Percentiles rank a stretch among this genome's conserved stretches.
These are phyloP conservation scores for Phortica magna DNA, from an alignment of 2,888 invertebrate genomes.

Conservation along the genomic window DNA sequence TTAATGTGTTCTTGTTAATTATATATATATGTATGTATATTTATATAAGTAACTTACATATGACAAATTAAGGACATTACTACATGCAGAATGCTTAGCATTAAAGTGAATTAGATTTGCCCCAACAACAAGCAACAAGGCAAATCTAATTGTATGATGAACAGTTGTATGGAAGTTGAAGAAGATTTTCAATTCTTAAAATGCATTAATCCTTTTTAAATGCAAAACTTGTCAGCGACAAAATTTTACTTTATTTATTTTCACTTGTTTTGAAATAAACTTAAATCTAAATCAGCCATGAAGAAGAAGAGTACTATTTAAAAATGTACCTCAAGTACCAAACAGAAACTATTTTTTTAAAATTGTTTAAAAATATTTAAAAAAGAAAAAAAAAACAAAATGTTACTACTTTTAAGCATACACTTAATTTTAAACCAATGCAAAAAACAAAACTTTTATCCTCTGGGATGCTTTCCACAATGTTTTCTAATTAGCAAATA, in stretches of 20 bases:
- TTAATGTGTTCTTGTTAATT: too few species aligned
- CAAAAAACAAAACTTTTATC: conserved; percentile 47
- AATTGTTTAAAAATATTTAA: too few species aligned
- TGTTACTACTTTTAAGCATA: conserved; percentile 26
- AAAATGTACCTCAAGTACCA: too few species aligned
- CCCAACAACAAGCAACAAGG: too few species aligned
- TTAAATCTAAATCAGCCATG: too few species aligned
- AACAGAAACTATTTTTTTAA: background rate
- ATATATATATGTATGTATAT: too few species aligned
- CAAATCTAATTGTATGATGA: too few species aligned
- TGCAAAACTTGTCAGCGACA: conserved; percentile 51
- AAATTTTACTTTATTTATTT: conserved; percentile 38
- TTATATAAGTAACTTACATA: too few species aligned
- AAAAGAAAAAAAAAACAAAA: background rate
- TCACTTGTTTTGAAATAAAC: background rate
- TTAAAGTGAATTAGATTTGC: too few species aligned
- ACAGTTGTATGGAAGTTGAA: conserved; percentile 1
- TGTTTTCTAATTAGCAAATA: conserved; percentile 70
- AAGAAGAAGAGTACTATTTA: too few species aligned
- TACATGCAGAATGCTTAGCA: too few species aligned
- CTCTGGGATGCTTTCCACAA: conserved; percentile 6
- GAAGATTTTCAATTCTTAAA: conserved; percentile 59
- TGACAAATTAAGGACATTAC: too few species aligned
- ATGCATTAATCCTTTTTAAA: conserved; percentile 70
- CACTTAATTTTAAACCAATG: conserved; percentile 25